These are phyloP conservation scores for Ennomos quercinarius DNA, from an alignment of 2,888 invertebrate species.

Conservation along the genomic window DNA sequence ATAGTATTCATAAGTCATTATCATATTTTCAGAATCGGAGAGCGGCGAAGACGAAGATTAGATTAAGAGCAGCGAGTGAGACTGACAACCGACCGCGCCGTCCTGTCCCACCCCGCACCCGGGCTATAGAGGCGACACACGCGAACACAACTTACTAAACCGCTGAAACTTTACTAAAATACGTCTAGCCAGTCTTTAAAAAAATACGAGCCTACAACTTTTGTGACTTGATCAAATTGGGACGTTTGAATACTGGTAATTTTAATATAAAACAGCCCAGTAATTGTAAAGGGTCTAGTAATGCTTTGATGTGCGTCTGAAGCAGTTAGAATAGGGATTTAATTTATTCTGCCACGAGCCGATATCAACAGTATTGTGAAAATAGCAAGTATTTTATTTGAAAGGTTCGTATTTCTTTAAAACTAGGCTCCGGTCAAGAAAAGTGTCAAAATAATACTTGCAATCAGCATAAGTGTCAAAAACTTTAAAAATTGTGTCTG, in stretches of 20 bases:
- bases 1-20: background rate
- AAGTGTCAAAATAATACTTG: slow-evolving; percentile 9
- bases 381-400: too few relatives aligned
- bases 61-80: slow-evolving; percentile 82
- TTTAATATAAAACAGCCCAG: too few relatives aligned
- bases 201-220: background rate
- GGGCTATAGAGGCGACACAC: slow-evolving; percentile 18
- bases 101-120: slow-evolving; percentile 34
- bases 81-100: slow-evolving; percentile 67
- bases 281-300: background rate
- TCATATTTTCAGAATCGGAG: slow-evolving; percentile 74
- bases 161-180: background rate
- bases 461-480: slow-evolving; percentile 9
- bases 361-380: slow-evolving; percentile 3
- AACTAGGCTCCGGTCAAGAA: background rate
- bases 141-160: slow-evolving; percentile 11
- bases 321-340: background rate
- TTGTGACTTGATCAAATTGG: background rate
- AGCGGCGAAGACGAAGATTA: slow-evolving; percentile 84
- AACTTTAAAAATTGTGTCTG: slow-evolving; percentile 13
- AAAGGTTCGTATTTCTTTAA: slow-evolving; percentile 9
- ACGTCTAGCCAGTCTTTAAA: background rate
- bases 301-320: background rate
- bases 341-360: background rate
- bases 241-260: too few relatives aligned